Evolutionary conservation across 2,888 invertebrate genomes (phyloP).

Genomic region (Oeneis ivallda): DNA sequence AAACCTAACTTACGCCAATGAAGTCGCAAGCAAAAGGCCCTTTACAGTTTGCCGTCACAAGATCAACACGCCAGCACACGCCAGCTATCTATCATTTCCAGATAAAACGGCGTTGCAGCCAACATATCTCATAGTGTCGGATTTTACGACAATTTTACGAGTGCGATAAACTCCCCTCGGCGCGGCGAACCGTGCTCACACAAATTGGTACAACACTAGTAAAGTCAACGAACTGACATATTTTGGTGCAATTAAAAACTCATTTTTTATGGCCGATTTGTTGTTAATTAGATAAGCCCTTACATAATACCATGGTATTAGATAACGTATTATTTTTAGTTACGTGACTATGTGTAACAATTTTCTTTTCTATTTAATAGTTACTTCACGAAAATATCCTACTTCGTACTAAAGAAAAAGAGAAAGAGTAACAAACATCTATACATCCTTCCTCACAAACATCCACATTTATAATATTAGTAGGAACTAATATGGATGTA

Average conservation of each 20-base stretch:
- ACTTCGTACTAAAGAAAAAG: too few relatives aligned
- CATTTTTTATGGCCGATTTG: conserved; percentile 32
- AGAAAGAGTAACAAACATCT: too few relatives aligned
- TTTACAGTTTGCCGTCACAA: not conserved
- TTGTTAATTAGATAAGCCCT: conserved; percentile 18
- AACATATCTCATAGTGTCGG: conserved; percentile 47
- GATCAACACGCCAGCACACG: conserved; percentile 5
- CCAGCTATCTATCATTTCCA: conserved; percentile 32
- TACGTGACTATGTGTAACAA: not conserved
- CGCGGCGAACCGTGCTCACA: conserved; percentile 47
- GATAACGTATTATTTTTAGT: not conserved
- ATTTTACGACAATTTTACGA: conserved; percentile 70
- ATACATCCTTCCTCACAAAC: too few relatives aligned
- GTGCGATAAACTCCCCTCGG: conserved; percentile 50
- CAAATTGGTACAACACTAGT: conserved; percentile 59
- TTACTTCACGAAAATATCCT: too few relatives aligned
- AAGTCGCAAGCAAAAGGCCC: not conserved
- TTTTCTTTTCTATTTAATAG: too few relatives aligned
- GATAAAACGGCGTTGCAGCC: conserved; percentile 26
- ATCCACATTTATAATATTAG: too few relatives aligned
- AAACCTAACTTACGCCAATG: not conserved
- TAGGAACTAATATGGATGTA: too few relatives aligned
- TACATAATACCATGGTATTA: not conserved
- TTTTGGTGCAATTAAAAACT: conserved; percentile 31
- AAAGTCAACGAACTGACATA: conserved; percentile 58